phyloP scores from a whole-genome alignment of 2,888 invertebrate species.

The Hirtodrosophila histrioides region DNA sequence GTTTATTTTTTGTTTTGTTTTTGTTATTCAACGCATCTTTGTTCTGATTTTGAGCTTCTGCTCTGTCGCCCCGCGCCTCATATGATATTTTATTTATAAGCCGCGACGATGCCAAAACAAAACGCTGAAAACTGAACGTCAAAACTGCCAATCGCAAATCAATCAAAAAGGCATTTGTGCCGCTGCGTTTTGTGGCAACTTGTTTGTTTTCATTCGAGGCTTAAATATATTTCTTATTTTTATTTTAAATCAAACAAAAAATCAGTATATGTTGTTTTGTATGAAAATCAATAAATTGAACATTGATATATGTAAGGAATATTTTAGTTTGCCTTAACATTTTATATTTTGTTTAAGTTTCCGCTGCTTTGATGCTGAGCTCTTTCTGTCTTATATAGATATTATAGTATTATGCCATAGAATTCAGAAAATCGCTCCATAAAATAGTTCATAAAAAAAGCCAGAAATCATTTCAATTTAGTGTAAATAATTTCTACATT shows the following conservation, averaged over 20 bases:
- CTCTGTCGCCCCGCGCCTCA: slow-evolving; percentile 3
- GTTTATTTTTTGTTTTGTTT: too few species aligned
- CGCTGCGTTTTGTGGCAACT: slow-evolving; percentile 47
- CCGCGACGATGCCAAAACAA: slow-evolving; percentile 37
- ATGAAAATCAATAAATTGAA: slow-evolving; percentile 54
- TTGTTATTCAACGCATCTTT: slow-evolving; percentile 26
- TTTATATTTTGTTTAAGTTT: too few species aligned
- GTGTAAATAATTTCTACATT: too few species aligned
- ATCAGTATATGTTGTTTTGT: not conserved
- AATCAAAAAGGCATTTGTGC: slow-evolving; percentile 69
- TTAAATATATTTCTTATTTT: slow-evolving; percentile 32
- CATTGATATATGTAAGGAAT: not conserved
- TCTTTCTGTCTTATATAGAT: too few species aligned
- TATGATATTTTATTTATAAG: slow-evolving; percentile 75
- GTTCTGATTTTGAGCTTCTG: slow-evolving; percentile 33
- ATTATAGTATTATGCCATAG: too few species aligned
- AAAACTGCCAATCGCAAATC: slow-evolving; percentile 76
- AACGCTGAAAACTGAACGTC: slow-evolving; percentile 65
- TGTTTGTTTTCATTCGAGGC: slow-evolving; percentile 10
- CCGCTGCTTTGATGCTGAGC: too few species aligned
- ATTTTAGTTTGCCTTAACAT: too few species aligned
- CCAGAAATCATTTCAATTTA: too few species aligned
- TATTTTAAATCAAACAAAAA: slow-evolving; percentile 15
- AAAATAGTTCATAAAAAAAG: too few species aligned
- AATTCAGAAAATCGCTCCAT: too few species aligned